Evolutionary conservation across 2,888 invertebrate species (phyloP), one percentile per base, ranked within the genome.

Genomic region (Noctuana brunneofusca): DNA sequence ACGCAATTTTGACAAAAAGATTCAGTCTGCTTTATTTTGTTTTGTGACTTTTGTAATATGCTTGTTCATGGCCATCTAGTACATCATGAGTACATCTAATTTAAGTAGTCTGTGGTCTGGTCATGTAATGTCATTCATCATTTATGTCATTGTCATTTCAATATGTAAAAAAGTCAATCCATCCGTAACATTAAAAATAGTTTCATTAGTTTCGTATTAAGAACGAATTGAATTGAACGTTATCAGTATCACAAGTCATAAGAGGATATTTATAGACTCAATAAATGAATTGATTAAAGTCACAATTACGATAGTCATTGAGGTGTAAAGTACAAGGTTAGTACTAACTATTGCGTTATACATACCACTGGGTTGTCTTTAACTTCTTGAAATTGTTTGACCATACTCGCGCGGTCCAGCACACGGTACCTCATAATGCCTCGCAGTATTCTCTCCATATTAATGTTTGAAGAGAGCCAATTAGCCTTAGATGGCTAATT

Each of bases 391-490:
- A 98, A 98, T 87, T 98, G 97, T 88, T 97, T 95, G 32, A 98
- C 96, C 97, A 98, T 97, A 76, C 94, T 94, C 65, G 95, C 94
- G 69, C 96, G 93, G 70, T 96, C 96, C 63, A 96, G 94, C 66
- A 95, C 93, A 65, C 97, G 94, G 84, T 98, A 98, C 76, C 95
- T 94, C 95, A 98, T 97, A 59, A 98, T 96, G 57, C 98, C 98
- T 80, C 95, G 94, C 70, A 98, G 88, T 81, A 98, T 96, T 86
- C 96, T 94, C 76, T 97, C 97, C 97, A 98, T 97, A 60, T 62
- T 78, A 11, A 57, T 65, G 60, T 66, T 65, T 20, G 18, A 41
- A 48, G 54, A 9, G 2, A 32, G 52, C 52, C 18, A 58, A 43
- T 64, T 32, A 58, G 64, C 68, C 64, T 53, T 49, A 57, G 49